These are phyloP conservation scores for Candoia aspera DNA, from an alignment of 2,113 vertebrate genomes.

Conservation along the genomic window DNA sequence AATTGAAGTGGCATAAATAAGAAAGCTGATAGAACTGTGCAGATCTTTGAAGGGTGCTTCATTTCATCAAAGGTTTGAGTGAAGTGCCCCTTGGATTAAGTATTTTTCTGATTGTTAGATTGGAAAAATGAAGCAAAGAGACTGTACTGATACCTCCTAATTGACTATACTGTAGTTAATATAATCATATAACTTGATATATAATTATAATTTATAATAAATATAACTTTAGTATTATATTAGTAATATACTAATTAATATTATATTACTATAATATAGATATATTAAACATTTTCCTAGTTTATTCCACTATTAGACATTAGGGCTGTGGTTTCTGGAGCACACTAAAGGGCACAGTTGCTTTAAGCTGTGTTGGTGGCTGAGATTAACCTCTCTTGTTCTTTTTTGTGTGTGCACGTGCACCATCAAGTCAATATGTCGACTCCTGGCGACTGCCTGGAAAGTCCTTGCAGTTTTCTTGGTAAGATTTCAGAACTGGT, in stretches of 20 bases:
- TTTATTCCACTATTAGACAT: neutral
- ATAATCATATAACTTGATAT: neutral
- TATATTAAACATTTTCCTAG: slow-evolving; percentile 48
- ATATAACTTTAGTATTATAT: neutral
- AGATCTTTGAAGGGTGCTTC: neutral
- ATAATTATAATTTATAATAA: neutral
- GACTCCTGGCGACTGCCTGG: neutral
- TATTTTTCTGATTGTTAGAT: neutral
- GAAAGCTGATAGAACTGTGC: neutral
- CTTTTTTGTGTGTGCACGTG: neutral
- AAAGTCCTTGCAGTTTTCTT: neutral
- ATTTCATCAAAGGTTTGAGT: neutral
- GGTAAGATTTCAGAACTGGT: neutral
- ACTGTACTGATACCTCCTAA: neutral
- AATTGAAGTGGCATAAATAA: neutral
- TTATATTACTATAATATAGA: neutral
- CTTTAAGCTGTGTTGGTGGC: neutral
- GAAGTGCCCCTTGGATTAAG: neutral
- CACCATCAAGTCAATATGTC: neutral
- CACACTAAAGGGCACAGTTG: neutral
- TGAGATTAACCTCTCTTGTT: neutral
- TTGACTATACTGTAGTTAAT: neutral
- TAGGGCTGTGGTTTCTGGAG: neutral
- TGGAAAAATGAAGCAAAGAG: neutral
- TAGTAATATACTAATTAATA: neutral